Percentiles rank a stretch among this genome's conserved stretches.
Evolutionary conservation across 53 echinoderm and acorn worm species (phyloP).

Genomic region (Astropecten irregularis): DNA sequence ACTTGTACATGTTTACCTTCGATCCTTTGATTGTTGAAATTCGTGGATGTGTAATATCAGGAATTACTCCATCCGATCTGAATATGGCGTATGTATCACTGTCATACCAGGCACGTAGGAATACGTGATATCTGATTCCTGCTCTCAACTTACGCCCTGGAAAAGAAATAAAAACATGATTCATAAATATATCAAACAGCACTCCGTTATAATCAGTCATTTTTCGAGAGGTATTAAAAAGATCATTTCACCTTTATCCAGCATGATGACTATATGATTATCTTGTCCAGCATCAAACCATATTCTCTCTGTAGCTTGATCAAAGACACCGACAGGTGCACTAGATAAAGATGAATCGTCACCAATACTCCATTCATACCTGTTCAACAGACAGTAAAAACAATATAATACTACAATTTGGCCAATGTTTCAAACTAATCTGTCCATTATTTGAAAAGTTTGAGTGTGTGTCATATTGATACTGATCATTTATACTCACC

Average conservation of each 20-base stretch:
- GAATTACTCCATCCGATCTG: conserved; percentile 50
- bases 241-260: conserved; percentile 14
- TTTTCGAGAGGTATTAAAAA: too few species aligned
- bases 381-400: too few species aligned
- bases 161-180: background rate
- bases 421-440: too few species aligned
- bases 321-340: conserved; percentile 38
- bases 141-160: conserved; percentile 8
- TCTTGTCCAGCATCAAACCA: conserved; percentile 47
- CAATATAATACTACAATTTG: too few species aligned
- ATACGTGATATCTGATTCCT: conserved; percentile 22
- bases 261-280: background rate
- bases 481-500: conserved; percentile 6
- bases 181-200: too few species aligned
- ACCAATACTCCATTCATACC: conserved; percentile 57
- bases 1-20: background rate
- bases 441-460: too few species aligned
- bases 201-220: too few species aligned
- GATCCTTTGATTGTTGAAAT: conserved; percentile 15
- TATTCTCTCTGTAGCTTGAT: conserved; percentile 11
- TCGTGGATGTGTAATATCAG: conserved; percentile 23
- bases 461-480: too few species aligned
- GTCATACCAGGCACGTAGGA: conserved; percentile 55
- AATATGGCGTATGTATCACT: conserved; percentile 37
- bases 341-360: background rate